Conservation (phyloP, 2,113 vertebrate genomes). For the Benitochromis conjunctus region DNA sequence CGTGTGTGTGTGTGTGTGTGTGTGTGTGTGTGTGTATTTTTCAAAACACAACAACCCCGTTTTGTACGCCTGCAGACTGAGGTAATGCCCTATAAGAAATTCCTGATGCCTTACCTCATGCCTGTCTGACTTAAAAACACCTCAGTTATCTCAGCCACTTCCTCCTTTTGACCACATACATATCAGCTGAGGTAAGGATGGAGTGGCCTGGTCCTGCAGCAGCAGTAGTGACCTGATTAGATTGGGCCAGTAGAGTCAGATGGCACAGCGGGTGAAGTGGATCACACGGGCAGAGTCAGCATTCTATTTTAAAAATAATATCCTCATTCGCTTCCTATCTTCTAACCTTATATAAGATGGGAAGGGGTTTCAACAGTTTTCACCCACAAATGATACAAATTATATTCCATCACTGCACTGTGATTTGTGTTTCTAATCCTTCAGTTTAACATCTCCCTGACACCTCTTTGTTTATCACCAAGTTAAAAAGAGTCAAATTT, state of each 20-base stretch:
- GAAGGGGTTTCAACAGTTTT: not conserved
- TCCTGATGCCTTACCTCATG: slow-evolving; percentile 66
- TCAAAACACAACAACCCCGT: not conserved
- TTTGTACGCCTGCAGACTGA: slow-evolving; percentile 43
- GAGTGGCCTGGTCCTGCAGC: slow-evolving; percentile 27
- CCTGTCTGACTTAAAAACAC: slow-evolving; percentile 50
- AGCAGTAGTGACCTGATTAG: slow-evolving; percentile 54
- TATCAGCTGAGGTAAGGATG: slow-evolving; percentile 68
- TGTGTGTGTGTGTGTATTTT: not conserved
- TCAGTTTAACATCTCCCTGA: not conserved
- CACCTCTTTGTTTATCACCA: not conserved
- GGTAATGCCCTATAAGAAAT: slow-evolving; percentile 63
- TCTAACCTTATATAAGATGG: not conserved
- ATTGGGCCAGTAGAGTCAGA: slow-evolving; percentile 43
- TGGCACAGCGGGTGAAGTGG: slow-evolving; percentile 25
- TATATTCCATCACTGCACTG: not conserved
- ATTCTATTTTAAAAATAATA: slow-evolving; percentile 52
- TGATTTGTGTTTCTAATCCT: not conserved
- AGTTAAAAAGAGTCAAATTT: not conserved
- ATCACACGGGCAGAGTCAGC: slow-evolving; percentile 8
- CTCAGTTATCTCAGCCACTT: slow-evolving; percentile 69
- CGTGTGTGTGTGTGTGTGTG: not conserved
- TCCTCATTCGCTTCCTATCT: slow-evolving; percentile 13
- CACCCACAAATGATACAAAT: not conserved
- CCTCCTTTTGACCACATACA: slow-evolving; percentile 67